Evolutionary conservation across 2,888 invertebrate genomes (phyloP), one percentile per base, ranked within the genome.

Genomic region (Eupeodes luniger): DNA sequence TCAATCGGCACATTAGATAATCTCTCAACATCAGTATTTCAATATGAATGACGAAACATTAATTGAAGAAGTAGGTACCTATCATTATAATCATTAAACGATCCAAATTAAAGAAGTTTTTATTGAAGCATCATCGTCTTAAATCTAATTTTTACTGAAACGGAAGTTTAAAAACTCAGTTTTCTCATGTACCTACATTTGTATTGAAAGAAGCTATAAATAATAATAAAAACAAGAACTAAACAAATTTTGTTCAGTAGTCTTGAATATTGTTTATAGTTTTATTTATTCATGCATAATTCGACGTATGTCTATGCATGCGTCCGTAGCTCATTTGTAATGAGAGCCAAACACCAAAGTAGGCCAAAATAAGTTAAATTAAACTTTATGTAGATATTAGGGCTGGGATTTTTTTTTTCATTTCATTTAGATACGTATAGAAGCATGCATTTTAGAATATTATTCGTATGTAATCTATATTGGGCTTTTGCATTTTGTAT

Each of bases 341-440:
- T 80, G 66, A 83, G 72, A 87, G 70, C 82, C 79, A 75, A 82
- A 70, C 74, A 79, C 70, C 14, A 16, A 87, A 80, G 70, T 87
- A 76, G 86, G 86, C 76, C 86, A 69, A 53, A 72, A 49, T 49
- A 78, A 14, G 51, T 80, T 83, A 55, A 79, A 80, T 16, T 72
- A 79, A 64, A 69, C 79, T 83, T 80, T 76, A 61, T 72, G 80
- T 83, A 87, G 79, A 87, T 87, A 82, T 55, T 83, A 57, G 49
- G 55, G 76, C 72, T 76, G 59, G 62, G 44, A 70, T 27, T 67
- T 64, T 67, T 74, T 62, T 62, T 44, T 67, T 59, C 19, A 6
- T 10, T 49, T 69, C 34, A 16, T 19, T 19, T 19, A 19, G 1
- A 19, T 77, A 80, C 80, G 14, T 61, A 40, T 59, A 7, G 2